Evolutionary conservation across 2,888 invertebrate species (phyloP), one percentile per base, ranked within the genome.

Genomic region (Carabus problematicus): DNA sequence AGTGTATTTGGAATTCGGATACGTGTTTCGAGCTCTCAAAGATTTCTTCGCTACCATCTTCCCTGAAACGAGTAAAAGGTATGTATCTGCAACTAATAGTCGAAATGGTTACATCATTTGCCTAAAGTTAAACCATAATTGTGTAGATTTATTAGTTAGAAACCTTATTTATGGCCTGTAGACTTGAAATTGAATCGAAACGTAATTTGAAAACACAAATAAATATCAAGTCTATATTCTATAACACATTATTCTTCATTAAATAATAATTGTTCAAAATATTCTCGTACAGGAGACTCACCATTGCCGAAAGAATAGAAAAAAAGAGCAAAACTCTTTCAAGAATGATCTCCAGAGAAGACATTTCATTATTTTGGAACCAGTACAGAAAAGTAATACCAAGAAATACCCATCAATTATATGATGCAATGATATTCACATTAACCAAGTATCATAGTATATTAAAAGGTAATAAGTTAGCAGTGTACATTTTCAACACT

Each of bases 291-390:
- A 78, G 77, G 16, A 68, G 74, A 42, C 73, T 77, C 8, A 77
- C 77, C 1, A 77, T 74, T 77, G 80, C 75, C 77, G 84, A 79
- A 75, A 82, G 74, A 71, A 70, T 80, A 41, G 72, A 75, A 8
- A 75, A 75, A 14, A 78, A 78, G 66, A 79, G 80, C 52, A 75
- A 75, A 7, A 86, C 88, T 0, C 81, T 87, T 1, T 87, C 89
- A 0, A 82, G 89, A 39, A 82, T 82, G 72, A 75, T 89, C 49
- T 79, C 79, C 4, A 75, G 80, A 0, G 81, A 85, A 29, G 89
- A 89, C 74, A 88, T 92, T 19, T 83, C 82, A 8, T 78, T 81
- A 1, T 93, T 88, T 79, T 94, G 93, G 93, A 77, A 82, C 7
- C 84, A 86, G 71, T 92, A 90, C 80, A 82, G 83, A 70, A 82